Conservation (phyloP, 2,797 vertebrate species). For the Eulemur coronatus region DNA sequence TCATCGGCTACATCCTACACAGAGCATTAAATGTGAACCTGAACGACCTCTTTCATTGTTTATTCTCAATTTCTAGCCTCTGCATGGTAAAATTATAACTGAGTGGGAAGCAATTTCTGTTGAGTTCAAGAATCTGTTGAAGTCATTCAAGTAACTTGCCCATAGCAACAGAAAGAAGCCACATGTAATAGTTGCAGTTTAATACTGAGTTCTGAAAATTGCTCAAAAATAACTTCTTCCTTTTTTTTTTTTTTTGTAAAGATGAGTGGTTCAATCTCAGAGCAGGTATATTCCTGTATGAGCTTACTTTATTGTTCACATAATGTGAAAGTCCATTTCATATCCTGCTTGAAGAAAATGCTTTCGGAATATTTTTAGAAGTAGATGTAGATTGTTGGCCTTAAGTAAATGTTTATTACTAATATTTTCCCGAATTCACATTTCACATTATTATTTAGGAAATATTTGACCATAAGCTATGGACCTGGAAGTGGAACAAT, state of each 20-base stretch:
- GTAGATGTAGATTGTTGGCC: background rate
- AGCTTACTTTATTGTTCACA: background rate
- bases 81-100: slow-evolving; percentile 75
- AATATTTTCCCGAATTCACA: background rate
- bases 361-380: background rate
- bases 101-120: slow-evolving; percentile 76
- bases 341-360: background rate
- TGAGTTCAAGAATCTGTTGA: slow-evolving; percentile 66
- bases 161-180: slow-evolving; percentile 61
- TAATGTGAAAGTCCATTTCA: background rate
- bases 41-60: slow-evolving; percentile 58
- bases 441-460: background rate
- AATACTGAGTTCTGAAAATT: slow-evolving; percentile 3
- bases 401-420: background rate
- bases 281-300: background rate
- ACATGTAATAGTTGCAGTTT: slow-evolving; percentile 5
- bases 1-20: slow-evolving; percentile 38
- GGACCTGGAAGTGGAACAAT: background rate
- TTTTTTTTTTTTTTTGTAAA: background rate
- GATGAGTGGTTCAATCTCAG: background rate
- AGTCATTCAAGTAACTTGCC: slow-evolving; percentile 61
- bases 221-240: background rate
- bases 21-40: slow-evolving; percentile 58
- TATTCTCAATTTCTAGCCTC: slow-evolving; percentile 67
- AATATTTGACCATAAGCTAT: background rate